Evolutionary conservation across 2,113 vertebrate species (phyloP).

Genomic region (Oreotrochilus melanogaster): DNA sequence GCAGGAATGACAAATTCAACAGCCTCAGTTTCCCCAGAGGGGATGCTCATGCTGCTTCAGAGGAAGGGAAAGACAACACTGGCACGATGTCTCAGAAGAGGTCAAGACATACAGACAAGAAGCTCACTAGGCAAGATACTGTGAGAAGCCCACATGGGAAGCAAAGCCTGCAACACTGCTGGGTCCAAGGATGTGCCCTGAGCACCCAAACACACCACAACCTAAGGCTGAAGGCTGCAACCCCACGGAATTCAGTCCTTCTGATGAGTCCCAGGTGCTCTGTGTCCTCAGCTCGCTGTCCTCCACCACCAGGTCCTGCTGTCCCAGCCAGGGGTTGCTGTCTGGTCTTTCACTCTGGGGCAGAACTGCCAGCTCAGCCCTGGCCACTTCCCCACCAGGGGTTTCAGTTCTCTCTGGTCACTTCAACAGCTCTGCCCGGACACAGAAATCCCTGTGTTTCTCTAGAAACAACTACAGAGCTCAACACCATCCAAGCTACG

Average conservation of each 20-base stretch:
- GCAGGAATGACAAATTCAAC: background rate
- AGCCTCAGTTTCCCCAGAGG: background rate
- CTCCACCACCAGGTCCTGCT: background rate
- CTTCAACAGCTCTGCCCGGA: background rate
- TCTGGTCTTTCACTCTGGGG: background rate
- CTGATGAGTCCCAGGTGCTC: fast-evolving
- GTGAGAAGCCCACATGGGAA: background rate
- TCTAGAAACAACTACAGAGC: background rate
- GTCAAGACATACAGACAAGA: background rate
- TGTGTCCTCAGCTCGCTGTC: background rate
- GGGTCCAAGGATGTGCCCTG: fast-evolving
- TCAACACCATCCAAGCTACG: background rate
- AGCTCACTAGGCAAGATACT: background rate
- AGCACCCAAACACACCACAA: background rate
- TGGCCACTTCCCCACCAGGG: background rate
- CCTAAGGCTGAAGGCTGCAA: background rate
- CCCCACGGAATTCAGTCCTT: background rate
- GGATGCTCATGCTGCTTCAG: background rate
- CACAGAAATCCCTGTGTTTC: fast-evolving
- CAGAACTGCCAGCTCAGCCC: background rate
- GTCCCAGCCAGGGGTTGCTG: background rate
- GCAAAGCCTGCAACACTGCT: background rate
- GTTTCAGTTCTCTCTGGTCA: too few species aligned
- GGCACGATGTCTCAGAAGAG: background rate
- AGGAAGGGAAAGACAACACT: background rate